Evolutionary conservation across 2,797 vertebrate species (phyloP), one percentile per base, ranked within the genome.

Genomic region (Gymnothorax reevesii): DNA sequence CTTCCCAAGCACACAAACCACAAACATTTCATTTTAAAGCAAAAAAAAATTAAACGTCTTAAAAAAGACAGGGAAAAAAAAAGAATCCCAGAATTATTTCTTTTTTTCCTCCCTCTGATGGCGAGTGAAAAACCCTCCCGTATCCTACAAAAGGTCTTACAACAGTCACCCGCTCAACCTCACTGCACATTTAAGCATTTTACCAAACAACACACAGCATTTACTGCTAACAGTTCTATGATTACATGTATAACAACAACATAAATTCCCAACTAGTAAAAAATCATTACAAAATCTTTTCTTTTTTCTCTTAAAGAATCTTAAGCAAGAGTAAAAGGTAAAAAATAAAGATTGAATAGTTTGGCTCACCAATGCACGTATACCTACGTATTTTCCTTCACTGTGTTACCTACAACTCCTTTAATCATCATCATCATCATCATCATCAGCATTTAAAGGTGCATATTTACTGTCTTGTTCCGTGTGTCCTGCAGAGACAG

Each of bases 401-500:
- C 94, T 95, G 94, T 95, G 95, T 97, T 66, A 99, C 97, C 98
- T 99, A 99, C 95, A 96, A 98, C 97, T 97, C 97, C 96, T 98
- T 98, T 98, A 94, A 94, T 92, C 97, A 97, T 97, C 33, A 73
- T 71, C 62, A 64, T 64, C 62, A 64, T 64, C n/a, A 42, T 42
- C 66, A 73, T 73, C 71, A 73, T 73, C 69, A 97, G 96, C 97
- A 97, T 98, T 98, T 97, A 98, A 97, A 96, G 96, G 96, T 97
- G 98, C 97, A 97, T 97, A 98, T 99, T 98, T 99, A 99, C 97
- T 99, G 98, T 98, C 98, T 97, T 96, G 97, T 99, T 97, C 98
- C 96, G 97, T 97, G 97, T 97, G 97, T 97, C 98, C 97, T 99
- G 98, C 97, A 98, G 98, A 96, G 96, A 88, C 90, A 92, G 88